These are phyloP conservation scores for Philopedon plagiatum DNA, from an alignment of 2,888 invertebrate genomes.

Conservation along the genomic window DNA sequence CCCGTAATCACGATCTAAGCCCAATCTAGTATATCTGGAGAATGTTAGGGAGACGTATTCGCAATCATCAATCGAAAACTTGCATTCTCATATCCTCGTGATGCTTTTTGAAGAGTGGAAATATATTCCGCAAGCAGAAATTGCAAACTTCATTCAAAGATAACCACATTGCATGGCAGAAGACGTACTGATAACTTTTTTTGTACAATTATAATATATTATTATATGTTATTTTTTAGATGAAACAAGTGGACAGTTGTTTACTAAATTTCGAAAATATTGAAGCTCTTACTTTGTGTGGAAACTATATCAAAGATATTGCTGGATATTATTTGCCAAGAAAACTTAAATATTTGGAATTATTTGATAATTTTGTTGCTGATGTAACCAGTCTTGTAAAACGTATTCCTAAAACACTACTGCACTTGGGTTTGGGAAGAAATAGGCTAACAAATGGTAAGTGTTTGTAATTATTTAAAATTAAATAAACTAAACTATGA, in stretches of 20 bases:
- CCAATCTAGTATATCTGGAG: too few relatives aligned
- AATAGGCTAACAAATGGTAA: slow-evolving; percentile 68
- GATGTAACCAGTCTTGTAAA: slow-evolving; percentile 64
- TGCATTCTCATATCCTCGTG: too few relatives aligned
- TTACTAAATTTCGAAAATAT: slow-evolving; percentile 67
- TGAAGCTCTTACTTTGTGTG: slow-evolving; percentile 69
- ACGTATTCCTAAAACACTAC: slow-evolving; percentile 66
- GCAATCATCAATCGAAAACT: too few relatives aligned
- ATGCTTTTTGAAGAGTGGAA: too few relatives aligned
- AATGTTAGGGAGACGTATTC: too few relatives aligned
- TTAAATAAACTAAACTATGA: too few relatives aligned
- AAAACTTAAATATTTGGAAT: slow-evolving; percentile 69
- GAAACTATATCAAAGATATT: slow-evolving; percentile 66
- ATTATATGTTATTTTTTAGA: too few relatives aligned
- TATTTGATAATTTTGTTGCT: slow-evolving; percentile 70
- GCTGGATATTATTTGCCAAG: slow-evolving; percentile 67
- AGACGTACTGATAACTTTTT: not conserved
- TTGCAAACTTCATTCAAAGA: too few relatives aligned
- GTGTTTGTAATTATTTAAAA: slow-evolving; percentile 39
- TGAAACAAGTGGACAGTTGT: slow-evolving; percentile 69
- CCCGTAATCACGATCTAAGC: too few relatives aligned
- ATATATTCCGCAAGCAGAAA: too few relatives aligned
- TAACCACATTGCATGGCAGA: too few relatives aligned
- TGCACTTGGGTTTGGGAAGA: slow-evolving; percentile 71
- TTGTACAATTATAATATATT: too few relatives aligned